phyloP scores from a whole-genome alignment of 1,140 invertebrate species.

The Diprion similis region DNA sequence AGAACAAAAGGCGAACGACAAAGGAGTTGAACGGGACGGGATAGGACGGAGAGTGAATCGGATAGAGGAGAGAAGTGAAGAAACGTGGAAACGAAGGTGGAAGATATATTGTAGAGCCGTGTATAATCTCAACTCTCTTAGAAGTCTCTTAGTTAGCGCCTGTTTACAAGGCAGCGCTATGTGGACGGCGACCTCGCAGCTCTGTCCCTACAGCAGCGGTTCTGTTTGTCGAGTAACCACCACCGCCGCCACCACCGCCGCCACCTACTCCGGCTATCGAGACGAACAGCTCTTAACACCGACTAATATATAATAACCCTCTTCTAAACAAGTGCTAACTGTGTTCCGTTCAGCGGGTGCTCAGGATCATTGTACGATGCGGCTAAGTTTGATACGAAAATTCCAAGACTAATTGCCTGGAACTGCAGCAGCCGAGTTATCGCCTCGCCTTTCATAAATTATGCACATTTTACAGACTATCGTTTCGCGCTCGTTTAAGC shows the following conservation, averaged over 20 bases:
- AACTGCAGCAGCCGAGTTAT: not conserved
- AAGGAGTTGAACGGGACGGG: not conserved
- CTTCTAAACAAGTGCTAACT: slow-evolving; percentile 5
- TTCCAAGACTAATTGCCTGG: not conserved
- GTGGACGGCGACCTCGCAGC: slow-evolving; percentile 3
- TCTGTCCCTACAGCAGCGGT: not conserved
- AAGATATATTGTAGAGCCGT: not conserved
- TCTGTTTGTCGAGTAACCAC: slow-evolving; percentile 7
- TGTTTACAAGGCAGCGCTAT: not conserved
- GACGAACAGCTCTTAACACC: not conserved
- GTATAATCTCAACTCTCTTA: slow-evolving; percentile 6
- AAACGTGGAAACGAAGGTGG: not conserved
- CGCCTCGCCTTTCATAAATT: not conserved
- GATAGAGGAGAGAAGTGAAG: not conserved
- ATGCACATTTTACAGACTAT: not conserved
- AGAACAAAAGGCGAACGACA: not conserved
- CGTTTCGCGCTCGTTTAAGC: not conserved
- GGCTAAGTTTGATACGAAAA: not conserved
- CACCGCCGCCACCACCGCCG: not conserved
- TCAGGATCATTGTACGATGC: not conserved
- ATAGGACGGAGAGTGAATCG: not conserved
- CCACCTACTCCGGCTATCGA: no score
- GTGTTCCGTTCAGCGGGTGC: not conserved
- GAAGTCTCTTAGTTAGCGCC: slow-evolving; percentile 2
- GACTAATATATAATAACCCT: slow-evolving; percentile 6